phyloP scores from a whole-genome alignment of 2,113 vertebrate genomes.

The Rousettus leschenaultii region DNA sequence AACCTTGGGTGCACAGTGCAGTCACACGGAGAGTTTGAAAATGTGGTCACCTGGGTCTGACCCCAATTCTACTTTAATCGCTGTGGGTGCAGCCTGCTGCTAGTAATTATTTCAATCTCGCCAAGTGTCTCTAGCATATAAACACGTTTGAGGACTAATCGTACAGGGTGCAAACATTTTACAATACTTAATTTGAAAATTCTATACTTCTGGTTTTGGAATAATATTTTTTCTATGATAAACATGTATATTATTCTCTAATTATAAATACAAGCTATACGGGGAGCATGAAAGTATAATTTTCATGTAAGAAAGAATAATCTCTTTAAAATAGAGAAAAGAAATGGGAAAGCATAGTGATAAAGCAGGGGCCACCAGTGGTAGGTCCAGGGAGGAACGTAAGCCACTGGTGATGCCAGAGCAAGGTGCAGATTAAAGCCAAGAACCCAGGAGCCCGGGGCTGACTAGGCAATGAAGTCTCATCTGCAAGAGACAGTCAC shows the following conservation, averaged over 20 bases:
- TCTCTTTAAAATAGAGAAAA: neutral
- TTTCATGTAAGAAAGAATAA: neutral
- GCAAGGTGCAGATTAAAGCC: neutral
- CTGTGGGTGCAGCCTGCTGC: neutral
- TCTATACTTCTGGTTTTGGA: neutral
- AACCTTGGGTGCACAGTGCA: neutral
- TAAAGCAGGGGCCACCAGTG: neutral
- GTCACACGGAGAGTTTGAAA: neutral
- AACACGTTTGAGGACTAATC: neutral
- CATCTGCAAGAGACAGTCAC: neutral
- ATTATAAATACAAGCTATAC: neutral
- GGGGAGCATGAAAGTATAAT: neutral
- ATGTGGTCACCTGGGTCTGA: neutral
- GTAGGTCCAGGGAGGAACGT: neutral
- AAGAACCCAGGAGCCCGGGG: neutral
- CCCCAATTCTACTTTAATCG: neutral
- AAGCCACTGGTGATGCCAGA: neutral
- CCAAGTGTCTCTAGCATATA: neutral
- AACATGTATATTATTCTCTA: neutral
- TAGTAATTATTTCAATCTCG: neutral
- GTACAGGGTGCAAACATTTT: neutral
- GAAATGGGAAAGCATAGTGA: neutral
- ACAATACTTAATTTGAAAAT: neutral
- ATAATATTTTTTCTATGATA: neutral
- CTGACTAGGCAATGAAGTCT: neutral